A percentile compares a stretch with the other conserved stretches of the same genome.
phyloP scores from a whole-genome alignment of 2,113 vertebrate species.

The Cottus gobio region DNA sequence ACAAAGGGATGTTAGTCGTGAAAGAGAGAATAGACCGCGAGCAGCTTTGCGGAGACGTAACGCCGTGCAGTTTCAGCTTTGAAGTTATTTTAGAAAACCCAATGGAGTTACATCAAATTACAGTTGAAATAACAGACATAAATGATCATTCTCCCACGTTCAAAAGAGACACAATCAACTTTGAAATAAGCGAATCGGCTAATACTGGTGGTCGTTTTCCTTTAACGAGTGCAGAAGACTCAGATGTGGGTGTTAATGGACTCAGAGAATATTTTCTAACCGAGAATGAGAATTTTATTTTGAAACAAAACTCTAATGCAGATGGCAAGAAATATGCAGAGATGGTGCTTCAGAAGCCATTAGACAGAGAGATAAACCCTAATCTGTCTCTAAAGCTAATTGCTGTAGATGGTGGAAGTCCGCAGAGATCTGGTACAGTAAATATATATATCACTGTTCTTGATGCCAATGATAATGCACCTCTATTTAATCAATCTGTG shows the following conservation, averaged over 20 bases:
- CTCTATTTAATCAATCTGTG: conserved; percentile 63
- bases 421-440: conserved; percentile 76
- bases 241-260: conserved; percentile 39
- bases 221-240: conserved; percentile 60
- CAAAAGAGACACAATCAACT: neutral
- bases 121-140: conserved; percentile 54
- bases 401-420: conserved; percentile 81
- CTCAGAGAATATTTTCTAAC: conserved; percentile 41
- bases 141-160: neutral
- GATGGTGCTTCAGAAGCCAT: conserved; percentile 75
- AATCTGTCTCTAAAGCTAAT: conserved; percentile 73
- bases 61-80: conserved; percentile 32
- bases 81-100: conserved; percentile 78
- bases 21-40: conserved; percentile 72
- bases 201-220: conserved; percentile 47
- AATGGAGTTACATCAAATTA: fast-evolving
- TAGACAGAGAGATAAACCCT: conserved; percentile 77
- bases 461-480: conserved; percentile 70
- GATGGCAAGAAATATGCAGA: conserved; percentile 77
- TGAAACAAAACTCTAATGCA: conserved; percentile 70
- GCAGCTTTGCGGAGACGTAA: conserved; percentile 46
- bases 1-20: conserved; percentile 69
- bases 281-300: conserved; percentile 69
- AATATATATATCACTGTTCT: conserved; percentile 77
- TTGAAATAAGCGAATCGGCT: conserved; percentile 50